Evolutionary conservation across 2,113 vertebrate genomes (phyloP), one percentile per base, ranked within the genome.

Genomic region (Macaca fascicularis): DNA sequence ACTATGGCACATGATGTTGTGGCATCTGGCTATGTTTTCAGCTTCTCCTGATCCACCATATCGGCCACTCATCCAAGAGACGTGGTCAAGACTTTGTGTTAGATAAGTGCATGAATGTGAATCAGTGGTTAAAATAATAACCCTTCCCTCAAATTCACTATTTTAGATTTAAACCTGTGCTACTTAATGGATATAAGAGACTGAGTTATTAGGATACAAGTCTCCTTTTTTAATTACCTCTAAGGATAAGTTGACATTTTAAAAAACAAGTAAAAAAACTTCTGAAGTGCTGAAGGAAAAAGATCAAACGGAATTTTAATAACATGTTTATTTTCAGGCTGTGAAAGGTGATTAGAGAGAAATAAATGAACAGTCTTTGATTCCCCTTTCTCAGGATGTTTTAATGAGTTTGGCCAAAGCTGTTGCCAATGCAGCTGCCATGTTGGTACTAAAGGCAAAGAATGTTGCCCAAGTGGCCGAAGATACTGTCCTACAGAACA

Each of bases 401-500:
- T 99, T 99, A 98, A 99, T 99, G 99, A 99, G 99, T 98, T 98
- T 99, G 98, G 99, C 99, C 97, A 99, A 99, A 98, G 99, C 99
- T 6, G 99, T 99, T 87, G 99, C 99, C 97, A 99, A 99, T 1
- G 99, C 99, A 52, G 99, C 99, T 75, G 99, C 99, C 97, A 99
- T 99, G 99, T 95, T 99, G 93, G 99, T 99, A 72, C 99, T 99
- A 81, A 99, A 99, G 97, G 99, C 99, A 84, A 99, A 99, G 98
- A 99, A 99, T 0, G 99, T 99, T 20, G 99, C 99, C 1, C 99
- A 99, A 98, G 99, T 99, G 78, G 99, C 99, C 0, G 99, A 99
- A 97, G 99, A 99, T 95, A 99, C 99, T 0, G 99, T 99, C 12
- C 98, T 99, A 85, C 99, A 99, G 99, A 99, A 99, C 99, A 98